phyloP scores from a whole-genome alignment of 1,140 invertebrate species.

The Periplaneta americana region DNA sequence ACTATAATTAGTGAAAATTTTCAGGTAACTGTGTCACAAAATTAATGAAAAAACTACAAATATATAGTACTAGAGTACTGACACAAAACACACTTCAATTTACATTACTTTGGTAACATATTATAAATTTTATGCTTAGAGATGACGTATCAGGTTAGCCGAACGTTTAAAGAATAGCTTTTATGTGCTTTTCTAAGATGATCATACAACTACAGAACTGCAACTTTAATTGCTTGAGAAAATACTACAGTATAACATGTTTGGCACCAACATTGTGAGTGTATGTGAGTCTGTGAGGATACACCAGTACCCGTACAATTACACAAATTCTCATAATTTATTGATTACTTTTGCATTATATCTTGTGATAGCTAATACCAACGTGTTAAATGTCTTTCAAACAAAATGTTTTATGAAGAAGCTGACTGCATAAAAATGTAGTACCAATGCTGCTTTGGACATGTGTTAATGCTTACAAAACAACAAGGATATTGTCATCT shows the following conservation, averaged over 20 bases:
- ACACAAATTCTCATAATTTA: neutral
- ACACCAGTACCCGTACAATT: neutral
- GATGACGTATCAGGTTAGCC: neutral
- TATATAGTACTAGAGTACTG: neutral
- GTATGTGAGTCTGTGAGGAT: neutral
- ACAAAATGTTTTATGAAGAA: neutral
- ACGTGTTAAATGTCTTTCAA: neutral
- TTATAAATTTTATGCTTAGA: neutral
- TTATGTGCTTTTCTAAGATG: neutral
- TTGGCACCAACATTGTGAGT: neutral
- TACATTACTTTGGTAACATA: neutral
- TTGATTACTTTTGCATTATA: neutral
- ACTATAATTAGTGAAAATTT: neutral
- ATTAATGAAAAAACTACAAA: neutral
- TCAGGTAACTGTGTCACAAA: neutral
- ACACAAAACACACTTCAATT: neutral
- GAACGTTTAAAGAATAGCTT: no score
- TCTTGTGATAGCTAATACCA: neutral
- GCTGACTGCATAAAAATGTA: no score
- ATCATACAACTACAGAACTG: neutral
- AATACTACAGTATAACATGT: neutral
- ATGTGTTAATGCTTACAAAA: no score
- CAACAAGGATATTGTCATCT: no score
- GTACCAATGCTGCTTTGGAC: no score
- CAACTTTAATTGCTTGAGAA: neutral